phyloP scores from a whole-genome alignment of 2,113 vertebrate species.

The Phoxinus phoxinus region DNA sequence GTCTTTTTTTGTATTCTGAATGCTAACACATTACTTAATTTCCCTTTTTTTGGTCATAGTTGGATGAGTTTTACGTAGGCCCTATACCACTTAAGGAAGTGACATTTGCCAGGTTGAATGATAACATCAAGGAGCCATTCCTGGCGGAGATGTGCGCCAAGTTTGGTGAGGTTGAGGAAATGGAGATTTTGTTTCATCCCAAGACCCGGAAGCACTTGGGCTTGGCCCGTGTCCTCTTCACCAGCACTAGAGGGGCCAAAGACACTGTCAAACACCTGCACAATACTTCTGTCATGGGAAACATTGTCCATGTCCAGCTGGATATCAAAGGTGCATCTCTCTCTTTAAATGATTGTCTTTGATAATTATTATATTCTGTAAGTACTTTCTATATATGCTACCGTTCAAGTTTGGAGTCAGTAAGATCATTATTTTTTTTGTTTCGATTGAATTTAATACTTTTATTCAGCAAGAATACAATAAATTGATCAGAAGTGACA shows the following conservation, averaged over 20 bases:
- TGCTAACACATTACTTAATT: background rate
- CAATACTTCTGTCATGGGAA: slow-evolving; percentile 94
- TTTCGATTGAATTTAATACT: background rate
- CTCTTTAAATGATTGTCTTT: background rate
- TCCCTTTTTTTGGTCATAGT: slow-evolving; percentile 64
- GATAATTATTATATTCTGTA: too few species aligned
- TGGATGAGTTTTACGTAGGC: slow-evolving; percentile 92
- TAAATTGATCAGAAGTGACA: background rate
- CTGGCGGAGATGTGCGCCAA: slow-evolving; percentile 93
- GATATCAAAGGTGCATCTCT: slow-evolving; percentile 85
- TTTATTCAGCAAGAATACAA: background rate
- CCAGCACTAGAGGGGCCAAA: slow-evolving; percentile 87
- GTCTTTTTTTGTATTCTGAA: background rate
- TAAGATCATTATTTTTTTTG: background rate
- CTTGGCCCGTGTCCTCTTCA: slow-evolving; percentile 89
- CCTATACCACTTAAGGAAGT: slow-evolving; percentile 93
- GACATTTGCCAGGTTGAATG: slow-evolving; percentile 91
- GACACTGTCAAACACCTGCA: slow-evolving; percentile 91
- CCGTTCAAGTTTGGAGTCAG: background rate
- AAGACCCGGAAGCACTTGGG: slow-evolving; percentile 91
- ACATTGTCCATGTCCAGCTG: slow-evolving; percentile 90
- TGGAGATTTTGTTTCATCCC: slow-evolving; percentile 92
- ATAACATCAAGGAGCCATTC: slow-evolving; percentile 92
- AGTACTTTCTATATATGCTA: background rate
- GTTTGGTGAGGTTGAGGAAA: slow-evolving; percentile 91